Evolutionary conservation across 2,113 vertebrate genomes (phyloP).

Genomic region (Castor canadensis): DNA sequence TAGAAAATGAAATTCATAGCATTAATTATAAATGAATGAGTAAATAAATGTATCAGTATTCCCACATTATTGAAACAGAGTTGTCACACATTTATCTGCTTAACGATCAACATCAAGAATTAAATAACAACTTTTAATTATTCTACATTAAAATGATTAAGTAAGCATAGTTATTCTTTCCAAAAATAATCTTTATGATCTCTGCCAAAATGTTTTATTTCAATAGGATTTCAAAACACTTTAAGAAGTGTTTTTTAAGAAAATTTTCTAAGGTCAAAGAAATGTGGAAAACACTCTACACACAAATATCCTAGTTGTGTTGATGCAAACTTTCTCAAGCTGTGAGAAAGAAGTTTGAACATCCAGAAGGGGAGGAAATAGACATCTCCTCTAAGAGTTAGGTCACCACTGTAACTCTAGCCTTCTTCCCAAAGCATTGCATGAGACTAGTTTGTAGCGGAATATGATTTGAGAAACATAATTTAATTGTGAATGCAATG

Average conservation of each 20-base stretch:
- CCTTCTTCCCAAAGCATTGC: background rate
- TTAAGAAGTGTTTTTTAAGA: background rate
- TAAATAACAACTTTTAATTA: background rate
- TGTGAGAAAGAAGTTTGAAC: background rate
- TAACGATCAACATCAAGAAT: background rate
- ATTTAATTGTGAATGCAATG: background rate
- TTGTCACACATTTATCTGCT: background rate
- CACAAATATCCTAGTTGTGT: background rate
- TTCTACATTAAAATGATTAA: background rate
- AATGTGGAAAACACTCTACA: background rate
- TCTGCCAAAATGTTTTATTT: conserved; percentile 12
- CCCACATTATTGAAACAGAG: background rate
- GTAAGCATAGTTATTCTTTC: background rate
- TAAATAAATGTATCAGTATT: background rate
- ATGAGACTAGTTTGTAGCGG: background rate
- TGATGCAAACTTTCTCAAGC: background rate
- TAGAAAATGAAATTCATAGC: background rate
- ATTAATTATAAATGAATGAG: background rate
- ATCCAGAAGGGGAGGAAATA: background rate
- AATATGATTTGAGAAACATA: background rate
- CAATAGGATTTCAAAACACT: background rate
- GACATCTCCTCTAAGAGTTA: background rate
- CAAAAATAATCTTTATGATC: background rate
- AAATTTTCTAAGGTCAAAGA: conserved; percentile 24
- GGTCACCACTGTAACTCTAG: background rate